Evolutionary conservation across 2,113 vertebrate species (phyloP), one percentile per base, ranked within the genome.

Genomic region (Tonatia bakeri): DNA sequence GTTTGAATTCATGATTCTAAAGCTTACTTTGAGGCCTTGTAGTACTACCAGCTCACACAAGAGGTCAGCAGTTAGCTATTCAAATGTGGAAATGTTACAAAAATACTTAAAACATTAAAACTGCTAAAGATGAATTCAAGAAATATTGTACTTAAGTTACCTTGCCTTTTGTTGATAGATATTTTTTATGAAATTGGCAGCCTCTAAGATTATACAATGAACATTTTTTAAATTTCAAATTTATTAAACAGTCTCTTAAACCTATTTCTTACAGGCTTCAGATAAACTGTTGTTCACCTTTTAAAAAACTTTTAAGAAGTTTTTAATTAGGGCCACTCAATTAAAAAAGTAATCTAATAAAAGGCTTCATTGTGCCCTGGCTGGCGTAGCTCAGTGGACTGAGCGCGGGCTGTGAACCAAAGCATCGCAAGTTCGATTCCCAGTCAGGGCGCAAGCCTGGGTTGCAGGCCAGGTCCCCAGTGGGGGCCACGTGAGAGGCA

Each of bases 21-120:
- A 72, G 67, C 8, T 54, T 16, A 22, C 54, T 94, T 94, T 83
- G n/a, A 87, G 69, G 24, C 13, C 67, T 7, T 98, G 97, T 80
- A 96, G 90, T 98, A 89, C 90, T 75, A 38, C 8, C 45, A 88
- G 5, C 26, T 45, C 92, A 97, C 98, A 97, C 98, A 56, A 98
- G 98, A 98, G 98, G 98, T 98, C 98, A 98, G 97, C 95, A 88
- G 65, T 54, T 54, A 95, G 47, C 90, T 80, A 7, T 45, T 89
- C 45, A 89, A 45, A 91, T 22, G 64, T 80, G 28, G 70, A 69
- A 77, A 38, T 22, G 13, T 54, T 87, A 36, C 16, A 7, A 16
- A 82, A 72, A 31, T 43, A 38, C 40, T 80, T 84, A 76, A 77
- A 45, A 73, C 20, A 65, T 72, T 90, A 40, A 87, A 79, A 82